Evolutionary conservation across 2,888 invertebrate species (phyloP), one percentile per base, ranked within the genome.

Genomic region (Dioctria rufipes): DNA sequence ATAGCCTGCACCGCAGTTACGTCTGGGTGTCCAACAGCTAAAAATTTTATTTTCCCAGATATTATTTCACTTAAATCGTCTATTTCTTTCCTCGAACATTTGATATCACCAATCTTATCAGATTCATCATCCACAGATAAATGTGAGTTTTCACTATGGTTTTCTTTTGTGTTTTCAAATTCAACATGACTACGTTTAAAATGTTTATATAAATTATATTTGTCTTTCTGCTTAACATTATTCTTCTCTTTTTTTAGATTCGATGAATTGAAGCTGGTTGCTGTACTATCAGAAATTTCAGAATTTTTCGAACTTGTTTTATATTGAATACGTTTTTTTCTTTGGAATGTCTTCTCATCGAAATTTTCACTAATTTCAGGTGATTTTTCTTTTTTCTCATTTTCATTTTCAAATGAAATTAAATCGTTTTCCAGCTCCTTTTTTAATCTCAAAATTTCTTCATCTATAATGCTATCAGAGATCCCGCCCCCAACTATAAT

Each of bases 1-100:
- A 93, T 91, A 43, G 90, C 86, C 88, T 92, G 92, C 61, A 92
- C 92, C 4, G 92, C 90, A 63, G 91, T 90, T 25, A 91, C 90
- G 40, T 88, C 86, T 9, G 90, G 90, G 83, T 90, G 90, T 4
- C 91, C 92, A 84, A 92, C 92, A 40, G 90, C 90, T 77, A 93
- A 86, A 86, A 92, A 93, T 82, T 88, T 89, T 60, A 92, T 87
- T 86, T 93, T 93, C 83, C 92, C 92, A 82, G 88, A 89, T 71
- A 92, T 89, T 5, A 90, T 87, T 46, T 88, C 88, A 67, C 90
- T 90, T 66, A 89, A 86, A 42, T 87, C 86, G 79, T 89, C 89
- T 25, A 91, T 86, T 75, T 89, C 87, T 25, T 80, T 80, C 37
- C 83, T 85, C 8, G 25, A 25, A 25, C 25, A 25, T 25, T 25